Base-by-base conservation (phyloP, 2,888 invertebrate genomes). In the Agrotis clavis region DNA sequence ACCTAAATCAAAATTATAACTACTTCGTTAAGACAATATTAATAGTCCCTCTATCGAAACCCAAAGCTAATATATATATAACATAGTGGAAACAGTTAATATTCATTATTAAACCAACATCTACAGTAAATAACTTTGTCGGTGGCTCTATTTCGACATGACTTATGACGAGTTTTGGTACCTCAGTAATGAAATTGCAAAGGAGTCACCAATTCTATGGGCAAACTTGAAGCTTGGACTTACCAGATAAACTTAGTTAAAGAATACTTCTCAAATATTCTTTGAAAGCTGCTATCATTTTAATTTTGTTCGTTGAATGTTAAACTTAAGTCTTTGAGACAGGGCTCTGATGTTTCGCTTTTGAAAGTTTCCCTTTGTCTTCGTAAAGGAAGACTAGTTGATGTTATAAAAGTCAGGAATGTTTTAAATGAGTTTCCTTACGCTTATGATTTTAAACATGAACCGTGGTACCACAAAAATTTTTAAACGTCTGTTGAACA, bases 131-230 rank as follows among this genome's bases (percentile, higher is more conserved):
- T 81, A 83, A 74, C 63, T 79, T 71, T 61, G 71, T 79, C 62
- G 41, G 68, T 77, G 71, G 81, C 69, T 78, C 73, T 85, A 86
- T 84, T 88, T 84, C 73, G 67, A 74, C 78, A 82, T 88, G 89
- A 90, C 89, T 91, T 89, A 89, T 70, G 74, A 77, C 57, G 60
- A 63, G 60, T 62, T 48, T 53, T 72, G 47, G 60, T 62, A 65
- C 62, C 56, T 25, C 67, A 63, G 67, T 85, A 83, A 89, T 89
- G 85, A 87, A 90, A 89, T 83, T 84, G 75, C 83, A 70, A 81
- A 73, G 71, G 50, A 50, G 11, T 61, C 68, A 70, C 57, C 67
- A 63, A 67, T 77, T 71, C 63, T 63, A 60, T 73, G 60, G 63
- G 76, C 78, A 74, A 83, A 86, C 64, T 76, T 71, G 47, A 62